Conservation (phyloP, 2,797 vertebrate genomes). For the Knipowitschia caucasica region DNA sequence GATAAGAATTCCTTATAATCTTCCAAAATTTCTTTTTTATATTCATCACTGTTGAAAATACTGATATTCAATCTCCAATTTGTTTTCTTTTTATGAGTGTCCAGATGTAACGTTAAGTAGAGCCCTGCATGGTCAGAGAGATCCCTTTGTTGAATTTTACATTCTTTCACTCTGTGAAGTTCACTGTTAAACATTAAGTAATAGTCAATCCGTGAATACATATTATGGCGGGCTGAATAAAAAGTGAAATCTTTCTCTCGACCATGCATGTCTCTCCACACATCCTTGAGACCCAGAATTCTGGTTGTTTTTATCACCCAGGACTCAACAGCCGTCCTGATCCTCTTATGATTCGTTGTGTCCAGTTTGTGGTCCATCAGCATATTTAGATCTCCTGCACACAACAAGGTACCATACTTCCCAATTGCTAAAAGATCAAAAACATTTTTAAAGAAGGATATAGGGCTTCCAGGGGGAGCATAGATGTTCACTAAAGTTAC, state of each 20-base stretch:
- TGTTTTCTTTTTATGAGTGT: not conserved
- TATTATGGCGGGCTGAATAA: too few species aligned
- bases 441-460: not conserved
- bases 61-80: too few species aligned
- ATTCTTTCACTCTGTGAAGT: too few species aligned
- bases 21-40: not conserved
- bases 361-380: too few species aligned
- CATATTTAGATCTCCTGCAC: too few species aligned
- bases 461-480: not conserved
- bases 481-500: not conserved
- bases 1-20: not conserved
- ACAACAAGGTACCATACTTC: too few species aligned
- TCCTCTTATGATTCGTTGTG: too few species aligned
- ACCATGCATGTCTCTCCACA: not conserved
- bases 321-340: too few species aligned
- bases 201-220: too few species aligned
- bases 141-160: not conserved
- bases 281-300: not conserved
- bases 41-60: not conserved
- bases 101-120: not conserved
- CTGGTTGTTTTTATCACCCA: not conserved
- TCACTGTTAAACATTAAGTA: too few species aligned
- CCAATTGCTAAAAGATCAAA: too few species aligned
- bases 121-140: not conserved
- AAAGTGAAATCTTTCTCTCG: too few species aligned